These are phyloP conservation scores for Myocastor coypus DNA, from an alignment of 2,113 vertebrate species.

Conservation along the genomic window DNA sequence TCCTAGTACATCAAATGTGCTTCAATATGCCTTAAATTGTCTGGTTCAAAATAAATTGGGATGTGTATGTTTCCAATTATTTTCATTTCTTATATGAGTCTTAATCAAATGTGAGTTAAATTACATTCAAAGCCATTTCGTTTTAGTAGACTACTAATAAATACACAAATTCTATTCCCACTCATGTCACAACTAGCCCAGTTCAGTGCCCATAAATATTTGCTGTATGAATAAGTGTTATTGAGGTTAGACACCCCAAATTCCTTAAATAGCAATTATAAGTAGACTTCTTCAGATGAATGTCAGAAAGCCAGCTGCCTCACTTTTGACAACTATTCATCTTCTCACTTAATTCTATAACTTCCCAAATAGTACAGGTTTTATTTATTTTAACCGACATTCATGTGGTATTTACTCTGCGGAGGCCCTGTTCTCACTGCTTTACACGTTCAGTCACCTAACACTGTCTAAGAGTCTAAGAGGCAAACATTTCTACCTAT, in stretches of 20 bases:
- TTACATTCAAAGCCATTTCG: constrained; percentile 67
- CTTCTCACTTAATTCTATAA: constrained; percentile 76
- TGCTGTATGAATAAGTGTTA: constrained; percentile 24
- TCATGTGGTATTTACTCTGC: not conserved
- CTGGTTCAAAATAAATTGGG: constrained; percentile 76
- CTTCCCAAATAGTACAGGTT: constrained; percentile 65
- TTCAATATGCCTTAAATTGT: constrained; percentile 25
- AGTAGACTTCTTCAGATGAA: constrained; percentile 78
- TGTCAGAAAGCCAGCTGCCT: constrained; percentile 69
- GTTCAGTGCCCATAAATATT: constrained; percentile 30
- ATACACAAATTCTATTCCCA: constrained; percentile 57
- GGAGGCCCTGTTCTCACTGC: not conserved
- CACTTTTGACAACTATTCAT: constrained; percentile 72
- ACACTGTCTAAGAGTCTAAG: not conserved
- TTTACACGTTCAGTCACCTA: not conserved
- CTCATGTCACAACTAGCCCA: not conserved
- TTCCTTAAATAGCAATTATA: constrained; percentile 53
- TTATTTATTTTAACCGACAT: constrained; percentile 50
- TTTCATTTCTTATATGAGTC: constrained; percentile 67
- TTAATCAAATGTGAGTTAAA: constrained; percentile 75
- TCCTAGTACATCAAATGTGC: not conserved
- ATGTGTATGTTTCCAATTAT: constrained; percentile 61
- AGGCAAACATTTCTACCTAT: not conserved
- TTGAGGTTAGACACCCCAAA: constrained; percentile 64
- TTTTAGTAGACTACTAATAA: constrained; percentile 62